Percentiles rank a stretch among this genome's conserved stretches.
phyloP scores from a whole-genome alignment of 2,797 vertebrate species.

The Sebastes trivittatus region DNA sequence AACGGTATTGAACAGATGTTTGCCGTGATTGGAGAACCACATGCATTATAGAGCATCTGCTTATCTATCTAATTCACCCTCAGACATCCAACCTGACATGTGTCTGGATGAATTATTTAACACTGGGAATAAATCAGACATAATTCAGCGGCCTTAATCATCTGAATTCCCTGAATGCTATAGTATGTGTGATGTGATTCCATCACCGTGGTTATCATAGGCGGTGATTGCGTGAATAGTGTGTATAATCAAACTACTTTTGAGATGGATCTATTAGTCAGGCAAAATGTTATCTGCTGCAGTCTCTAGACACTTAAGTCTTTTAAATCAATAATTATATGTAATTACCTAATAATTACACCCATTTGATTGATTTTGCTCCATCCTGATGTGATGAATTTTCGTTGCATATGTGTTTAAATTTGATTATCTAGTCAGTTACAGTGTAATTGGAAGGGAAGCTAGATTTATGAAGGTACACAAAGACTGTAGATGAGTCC shows the following conservation, averaged over 20 bases:
- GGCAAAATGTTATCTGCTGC: background rate
- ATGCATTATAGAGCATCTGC: conserved; percentile 57
- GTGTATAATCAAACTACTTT: background rate
- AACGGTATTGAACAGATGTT: conserved; percentile 51
- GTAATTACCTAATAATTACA: background rate
- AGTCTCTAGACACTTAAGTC: background rate
- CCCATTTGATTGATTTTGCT: conserved; percentile 8
- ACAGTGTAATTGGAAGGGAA: background rate
- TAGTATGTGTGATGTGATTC: background rate
- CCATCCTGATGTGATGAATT: background rate
- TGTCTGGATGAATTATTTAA: conserved; percentile 66
- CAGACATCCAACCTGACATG: conserved; percentile 43
- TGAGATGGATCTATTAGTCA: conserved; percentile 16
- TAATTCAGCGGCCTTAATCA: conserved; percentile 31
- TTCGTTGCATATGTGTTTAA: background rate
- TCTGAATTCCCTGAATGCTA: conserved; percentile 14
- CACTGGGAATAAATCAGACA: conserved; percentile 34
- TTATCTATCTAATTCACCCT: conserved; percentile 25
- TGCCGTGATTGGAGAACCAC: conserved; percentile 30
- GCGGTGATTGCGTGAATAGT: background rate
- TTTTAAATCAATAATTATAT: conserved; percentile 20
- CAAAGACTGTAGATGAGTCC: background rate
- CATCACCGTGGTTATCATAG: background rate
- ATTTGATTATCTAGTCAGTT: background rate
- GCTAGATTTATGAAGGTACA: background rate